phyloP scores from a whole-genome alignment of 2,888 invertebrate genomes.

The Tiliacea aurago region DNA sequence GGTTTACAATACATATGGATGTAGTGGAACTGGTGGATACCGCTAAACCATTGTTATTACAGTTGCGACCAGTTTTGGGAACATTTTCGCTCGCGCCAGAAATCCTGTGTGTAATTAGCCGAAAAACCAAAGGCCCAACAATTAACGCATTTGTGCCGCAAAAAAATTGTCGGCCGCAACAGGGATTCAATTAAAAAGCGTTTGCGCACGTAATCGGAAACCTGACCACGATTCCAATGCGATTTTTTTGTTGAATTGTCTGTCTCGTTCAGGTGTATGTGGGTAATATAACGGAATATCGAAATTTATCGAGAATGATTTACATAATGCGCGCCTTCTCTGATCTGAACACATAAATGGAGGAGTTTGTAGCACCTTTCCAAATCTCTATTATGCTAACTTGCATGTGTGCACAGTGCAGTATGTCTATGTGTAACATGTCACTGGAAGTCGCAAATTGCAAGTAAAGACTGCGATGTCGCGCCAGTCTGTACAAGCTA shows the following conservation, averaged over 20 bases:
- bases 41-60: slow-evolving; percentile 53
- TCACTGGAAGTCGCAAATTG: neutral
- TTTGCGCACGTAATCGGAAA: slow-evolving; percentile 77
- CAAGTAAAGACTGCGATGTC: too few relatives aligned
- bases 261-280: slow-evolving; percentile 50
- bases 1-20: slow-evolving; percentile 32
- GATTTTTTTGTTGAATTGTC: slow-evolving; percentile 60
- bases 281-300: slow-evolving; percentile 62
- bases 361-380: slow-evolving; percentile 49
- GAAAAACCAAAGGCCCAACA: slow-evolving; percentile 72
- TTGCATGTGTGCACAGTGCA: slow-evolving; percentile 15
- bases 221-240: slow-evolving; percentile 71
- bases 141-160: slow-evolving; percentile 69
- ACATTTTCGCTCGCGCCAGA: slow-evolving; percentile 58
- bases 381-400: slow-evolving; percentile 25
- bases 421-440: slow-evolving; percentile 8
- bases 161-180: slow-evolving; percentile 68
- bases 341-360: slow-evolving; percentile 42
- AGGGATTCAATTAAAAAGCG: slow-evolving; percentile 79
- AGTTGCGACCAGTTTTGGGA: slow-evolving; percentile 65
- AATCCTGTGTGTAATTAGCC: slow-evolving; percentile 69
- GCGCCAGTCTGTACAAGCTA: too few relatives aligned
- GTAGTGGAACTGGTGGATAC: slow-evolving; percentile 30
- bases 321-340: slow-evolving; percentile 50
- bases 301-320: slow-evolving; percentile 58